A percentile compares a stretch with the other conserved stretches of the same genome.
Evolutionary conservation across 2,888 invertebrate genomes (phyloP).

Genomic region (Chrysopilus asiliformis): DNA sequence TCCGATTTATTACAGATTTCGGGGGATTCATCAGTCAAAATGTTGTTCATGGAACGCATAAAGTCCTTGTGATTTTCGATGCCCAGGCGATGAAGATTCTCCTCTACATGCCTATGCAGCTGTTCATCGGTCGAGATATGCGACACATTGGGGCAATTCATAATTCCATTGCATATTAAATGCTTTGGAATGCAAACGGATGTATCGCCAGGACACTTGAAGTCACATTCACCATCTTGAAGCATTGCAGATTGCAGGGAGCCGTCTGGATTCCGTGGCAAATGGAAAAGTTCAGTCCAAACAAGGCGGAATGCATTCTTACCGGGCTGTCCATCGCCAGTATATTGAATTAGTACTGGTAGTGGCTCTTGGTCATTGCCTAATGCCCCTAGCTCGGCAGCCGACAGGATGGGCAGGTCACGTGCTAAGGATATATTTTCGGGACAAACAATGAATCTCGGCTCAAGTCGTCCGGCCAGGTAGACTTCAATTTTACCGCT

Average conservation of each 20-base stretch:
- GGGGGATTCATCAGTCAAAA: slow-evolving; percentile 61
- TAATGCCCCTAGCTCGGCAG: slow-evolving; percentile 55
- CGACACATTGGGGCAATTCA: slow-evolving; percentile 72
- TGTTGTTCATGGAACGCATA: slow-evolving; percentile 29
- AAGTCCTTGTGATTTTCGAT: slow-evolving; percentile 36
- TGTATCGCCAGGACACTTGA: slow-evolving; percentile 74
- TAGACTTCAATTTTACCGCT: slow-evolving; percentile 78
- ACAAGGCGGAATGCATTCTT: slow-evolving; percentile 76
- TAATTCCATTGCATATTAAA: slow-evolving; percentile 73
- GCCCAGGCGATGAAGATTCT: slow-evolving; percentile 45
- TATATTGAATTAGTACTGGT: slow-evolving; percentile 57
- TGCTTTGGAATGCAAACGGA: slow-evolving; percentile 72
- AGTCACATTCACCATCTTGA: slow-evolving; percentile 65
- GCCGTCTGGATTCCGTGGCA: slow-evolving; percentile 73
- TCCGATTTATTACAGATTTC: slow-evolving; percentile 51
- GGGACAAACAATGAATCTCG: slow-evolving; percentile 70
- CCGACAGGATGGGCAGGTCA: slow-evolving; percentile 65
- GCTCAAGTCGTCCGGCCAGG: slow-evolving; percentile 55
- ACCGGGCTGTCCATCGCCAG: slow-evolving; percentile 64
- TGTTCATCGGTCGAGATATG: slow-evolving; percentile 33
- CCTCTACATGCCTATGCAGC: slow-evolving; percentile 44
- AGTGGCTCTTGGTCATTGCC: slow-evolving; percentile 46
- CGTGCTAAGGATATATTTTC: slow-evolving; percentile 71
- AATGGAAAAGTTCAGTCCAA: slow-evolving; percentile 79
- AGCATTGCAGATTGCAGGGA: slow-evolving; percentile 63